Percentiles rank a stretch among this genome's conserved stretches.
phyloP scores from a whole-genome alignment of 2,888 invertebrate genomes.

The Tinea trinotella region DNA sequence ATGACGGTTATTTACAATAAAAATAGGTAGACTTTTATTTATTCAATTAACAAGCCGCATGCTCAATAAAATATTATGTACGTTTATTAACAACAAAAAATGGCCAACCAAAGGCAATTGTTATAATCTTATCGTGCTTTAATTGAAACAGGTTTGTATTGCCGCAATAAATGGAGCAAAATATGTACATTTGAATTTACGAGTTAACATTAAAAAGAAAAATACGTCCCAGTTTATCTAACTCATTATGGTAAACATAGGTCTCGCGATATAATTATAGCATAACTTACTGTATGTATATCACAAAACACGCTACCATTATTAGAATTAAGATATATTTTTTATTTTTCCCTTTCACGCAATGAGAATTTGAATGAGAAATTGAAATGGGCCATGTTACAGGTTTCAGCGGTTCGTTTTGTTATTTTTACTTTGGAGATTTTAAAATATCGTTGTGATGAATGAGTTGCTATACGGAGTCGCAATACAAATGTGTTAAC shows the following conservation, averaged over 20 bases:
- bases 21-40: too few species aligned
- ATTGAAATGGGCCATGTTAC: conserved; percentile 6
- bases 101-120: not conserved
- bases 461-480: not conserved
- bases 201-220: conserved; percentile 20
- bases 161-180: conserved; percentile 11
- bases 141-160: conserved; percentile 13
- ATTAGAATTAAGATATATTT: conserved; percentile 59
- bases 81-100: too few species aligned
- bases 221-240: conserved; percentile 37
- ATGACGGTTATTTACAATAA: too few species aligned
- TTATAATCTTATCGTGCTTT: conserved; percentile 10
- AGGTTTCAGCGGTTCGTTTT: not conserved
- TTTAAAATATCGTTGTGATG: not conserved
- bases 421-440: not conserved
- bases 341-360: conserved; percentile 61
- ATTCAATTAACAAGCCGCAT: too few species aligned
- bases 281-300: conserved; percentile 57
- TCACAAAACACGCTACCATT: conserved; percentile 57
- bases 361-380: conserved; percentile 29
- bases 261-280: conserved; percentile 53
- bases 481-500: not conserved
- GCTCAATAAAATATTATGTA: too few species aligned
- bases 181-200: conserved; percentile 11
- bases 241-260: conserved; percentile 60